phyloP scores from a whole-genome alignment of 2,888 invertebrate species.

The Idaea straminata region DNA sequence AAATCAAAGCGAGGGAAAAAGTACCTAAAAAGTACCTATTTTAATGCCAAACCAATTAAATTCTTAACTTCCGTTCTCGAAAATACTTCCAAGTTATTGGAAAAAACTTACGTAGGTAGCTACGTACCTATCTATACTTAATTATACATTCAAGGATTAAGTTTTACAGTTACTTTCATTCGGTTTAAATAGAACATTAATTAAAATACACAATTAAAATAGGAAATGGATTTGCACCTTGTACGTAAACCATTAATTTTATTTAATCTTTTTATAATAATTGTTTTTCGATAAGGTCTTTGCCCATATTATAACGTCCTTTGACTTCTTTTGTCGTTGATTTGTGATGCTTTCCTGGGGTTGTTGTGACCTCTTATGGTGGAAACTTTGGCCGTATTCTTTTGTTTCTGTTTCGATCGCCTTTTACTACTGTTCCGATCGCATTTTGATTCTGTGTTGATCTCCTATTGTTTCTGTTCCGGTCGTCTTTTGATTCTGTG shows the following conservation, averaged over 20 bases:
- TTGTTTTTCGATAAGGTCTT: too few species aligned
- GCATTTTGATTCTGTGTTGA: too few species aligned
- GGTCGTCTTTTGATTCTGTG: too few species aligned
- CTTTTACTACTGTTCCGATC: too few species aligned
- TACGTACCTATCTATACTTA: background rate
- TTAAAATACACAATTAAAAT: background rate
- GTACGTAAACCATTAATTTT: background rate
- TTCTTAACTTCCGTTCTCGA: background rate
- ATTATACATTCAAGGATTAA: background rate
- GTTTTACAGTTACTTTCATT: background rate
- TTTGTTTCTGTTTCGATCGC: too few species aligned
- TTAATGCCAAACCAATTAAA: background rate
- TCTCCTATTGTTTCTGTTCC: too few species aligned
- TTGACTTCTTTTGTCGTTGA: too few species aligned
- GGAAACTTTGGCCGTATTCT: too few species aligned
- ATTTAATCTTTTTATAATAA: background rate
- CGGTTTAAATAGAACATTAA: background rate
- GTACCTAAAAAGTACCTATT: background rate
- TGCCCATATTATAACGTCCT: too few species aligned
- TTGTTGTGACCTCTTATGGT: too few species aligned
- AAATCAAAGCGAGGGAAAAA: background rate
- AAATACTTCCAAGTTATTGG: background rate
- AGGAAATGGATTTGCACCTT: background rate
- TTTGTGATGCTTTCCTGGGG: too few species aligned
- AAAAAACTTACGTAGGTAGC: background rate